A percentile compares a stretch with the other conserved stretches of the same genome.
These are phyloP conservation scores for Papio anubis DNA, from an alignment of 2,113 vertebrate genomes.

Conservation along the genomic window DNA sequence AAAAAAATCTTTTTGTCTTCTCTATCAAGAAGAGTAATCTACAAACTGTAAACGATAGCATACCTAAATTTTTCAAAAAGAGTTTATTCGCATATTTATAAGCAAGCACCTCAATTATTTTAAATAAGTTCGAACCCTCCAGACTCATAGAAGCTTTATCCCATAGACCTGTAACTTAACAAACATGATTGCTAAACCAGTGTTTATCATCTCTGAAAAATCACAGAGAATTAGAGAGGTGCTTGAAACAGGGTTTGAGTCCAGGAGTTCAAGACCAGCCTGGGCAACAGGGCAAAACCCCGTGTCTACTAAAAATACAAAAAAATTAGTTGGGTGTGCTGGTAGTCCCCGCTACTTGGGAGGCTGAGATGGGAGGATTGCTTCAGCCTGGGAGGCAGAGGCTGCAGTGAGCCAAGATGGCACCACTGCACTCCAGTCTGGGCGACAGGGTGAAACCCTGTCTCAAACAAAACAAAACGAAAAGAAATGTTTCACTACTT, in stretches of 20 bases:
- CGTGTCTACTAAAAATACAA: background rate
- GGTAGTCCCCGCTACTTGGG: background rate
- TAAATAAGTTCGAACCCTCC: background rate
- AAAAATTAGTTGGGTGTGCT: background rate
- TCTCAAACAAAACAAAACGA: background rate
- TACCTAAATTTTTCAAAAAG: no score
- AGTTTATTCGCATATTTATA: background rate
- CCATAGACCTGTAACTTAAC: background rate
- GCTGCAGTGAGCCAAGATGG: background rate
- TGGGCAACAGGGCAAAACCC: background rate
- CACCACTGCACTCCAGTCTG: background rate
- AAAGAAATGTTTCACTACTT: background rate
- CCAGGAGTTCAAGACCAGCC: background rate
- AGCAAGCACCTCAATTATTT: background rate
- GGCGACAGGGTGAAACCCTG: background rate
- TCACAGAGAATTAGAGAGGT: background rate
- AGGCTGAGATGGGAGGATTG: background rate
- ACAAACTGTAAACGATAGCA: no score
- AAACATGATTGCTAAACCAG: background rate
- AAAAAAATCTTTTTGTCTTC: no score
- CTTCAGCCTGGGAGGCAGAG: background rate
- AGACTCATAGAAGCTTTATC: background rate
- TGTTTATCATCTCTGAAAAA: background rate
- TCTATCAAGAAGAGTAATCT: no score
- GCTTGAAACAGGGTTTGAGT: background rate